Base-by-base conservation (phyloP, 2,797 vertebrate species). In the Acanthurus leucopareius region DNA sequence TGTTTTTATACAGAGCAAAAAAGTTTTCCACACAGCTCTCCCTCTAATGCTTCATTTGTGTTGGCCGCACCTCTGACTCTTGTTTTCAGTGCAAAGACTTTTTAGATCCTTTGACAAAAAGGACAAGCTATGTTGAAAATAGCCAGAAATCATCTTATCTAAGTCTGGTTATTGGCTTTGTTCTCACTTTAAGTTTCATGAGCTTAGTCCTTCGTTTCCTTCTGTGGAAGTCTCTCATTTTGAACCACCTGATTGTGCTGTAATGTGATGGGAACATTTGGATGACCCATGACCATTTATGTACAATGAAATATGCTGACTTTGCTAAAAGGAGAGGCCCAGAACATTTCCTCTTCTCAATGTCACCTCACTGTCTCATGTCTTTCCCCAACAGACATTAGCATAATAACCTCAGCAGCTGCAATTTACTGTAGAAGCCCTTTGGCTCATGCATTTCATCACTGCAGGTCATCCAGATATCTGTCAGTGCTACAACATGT, bases 281-380 rank as follows among this genome's bases (percentile, higher is more conserved):
- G n/a, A 84, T n/a, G 45, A 82, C 5, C 8, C 61, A 10, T 64
- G 69, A 45, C 42, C 49, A 63, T 81, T 79, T 63, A 67, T 80
- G 73, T 75, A 9, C 19, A 57, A 80, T 75, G 19, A 82, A 86
- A 77, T 70, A 58, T 77, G 83, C 84, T 87, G 84, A 89, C 71
- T 67, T 42, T 69, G 75, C 67, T 44, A 20, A 70, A 77, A 58
- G 51, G 86, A 77, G 79, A 70, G 79, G 54, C 20, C 19, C 42
- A 44, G 67, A 83, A 86, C 74, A 85, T 90, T 92, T 92, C 86
- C 85, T 89, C 44, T 69, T 80, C 47, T 84, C 81, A 82, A 20
- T 84, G 74, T 82, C 82, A 73, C 28, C 17, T 58, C 47, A 59
- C 44, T 62, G 48, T 35, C 6, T 15, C 47, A 42, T 73, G 59